Percentiles rank a stretch among this genome's conserved stretches.
These are phyloP conservation scores for Amblyteles armatorius DNA, from an alignment of 2,888 invertebrate genomes.

Conservation along the genomic window DNA sequence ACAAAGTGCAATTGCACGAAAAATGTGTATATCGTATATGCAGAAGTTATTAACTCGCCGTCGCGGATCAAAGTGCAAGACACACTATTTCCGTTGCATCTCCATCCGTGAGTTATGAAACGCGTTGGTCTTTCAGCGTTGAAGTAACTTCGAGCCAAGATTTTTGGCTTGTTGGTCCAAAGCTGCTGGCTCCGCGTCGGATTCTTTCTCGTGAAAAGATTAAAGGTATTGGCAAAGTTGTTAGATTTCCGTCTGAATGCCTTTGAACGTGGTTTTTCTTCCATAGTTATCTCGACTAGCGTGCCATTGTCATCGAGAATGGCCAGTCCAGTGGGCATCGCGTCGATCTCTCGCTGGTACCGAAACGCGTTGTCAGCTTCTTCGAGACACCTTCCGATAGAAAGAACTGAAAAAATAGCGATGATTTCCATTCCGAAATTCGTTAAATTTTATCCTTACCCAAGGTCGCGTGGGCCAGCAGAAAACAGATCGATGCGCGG, in stretches of 20 bases:
- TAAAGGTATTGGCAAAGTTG: background rate
- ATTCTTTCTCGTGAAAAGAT: background rate
- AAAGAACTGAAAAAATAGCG: background rate
- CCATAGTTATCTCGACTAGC: background rate
- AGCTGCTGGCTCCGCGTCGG: background rate
- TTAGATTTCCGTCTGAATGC: background rate
- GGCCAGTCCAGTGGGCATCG: background rate
- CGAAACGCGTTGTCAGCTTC: background rate
- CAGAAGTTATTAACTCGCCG: conserved; percentile 70
- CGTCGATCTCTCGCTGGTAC: conserved; percentile 16
- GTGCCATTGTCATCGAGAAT: background rate
- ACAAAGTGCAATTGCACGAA: background rate
- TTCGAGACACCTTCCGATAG: too few relatives aligned
- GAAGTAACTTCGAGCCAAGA: conserved; percentile 70
- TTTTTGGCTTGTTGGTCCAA: background rate
- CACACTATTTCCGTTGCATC: conserved; percentile 55
- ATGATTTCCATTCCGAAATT: background rate
- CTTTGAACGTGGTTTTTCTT: background rate
- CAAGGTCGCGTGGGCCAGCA: background rate
- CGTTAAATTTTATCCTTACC: background rate
- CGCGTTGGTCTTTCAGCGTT: conserved; percentile 72
- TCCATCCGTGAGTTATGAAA: conserved; percentile 79
- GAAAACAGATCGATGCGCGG: background rate
- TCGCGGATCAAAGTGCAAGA: conserved; percentile 73
- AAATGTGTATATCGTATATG: background rate